Base-by-base conservation (phyloP, 2,888 invertebrate species). In the Celastrina argiolus region DNA sequence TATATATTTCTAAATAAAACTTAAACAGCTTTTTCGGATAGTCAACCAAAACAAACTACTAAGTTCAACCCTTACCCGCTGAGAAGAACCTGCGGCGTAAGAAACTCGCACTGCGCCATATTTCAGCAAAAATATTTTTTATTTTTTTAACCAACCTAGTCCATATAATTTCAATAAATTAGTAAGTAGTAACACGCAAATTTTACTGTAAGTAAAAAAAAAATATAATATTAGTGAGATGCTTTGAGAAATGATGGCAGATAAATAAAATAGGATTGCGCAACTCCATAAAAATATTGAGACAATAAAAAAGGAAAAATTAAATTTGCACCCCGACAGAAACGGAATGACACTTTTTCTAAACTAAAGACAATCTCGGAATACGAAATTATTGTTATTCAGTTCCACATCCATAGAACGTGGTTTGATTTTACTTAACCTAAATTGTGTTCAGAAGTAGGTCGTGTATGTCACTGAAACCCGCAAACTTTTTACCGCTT, bases 391-490 rank as follows among this genome's bases (percentile, higher is more conserved):
- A 58, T 58, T 58, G 31, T 58, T 31, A 58, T 58, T 58, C 58
- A 31, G n/a, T 31, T 31, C n/a, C 28, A 58, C 31, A 45, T 45
- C 45, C 45, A 56, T 28, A 58, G 58, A 58, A 58, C 58, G 58
- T 58, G 58, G 31, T 58, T 58, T 31, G 58, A 58, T 31, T 58
- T 58, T 58, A 58, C 31, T 58, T 58, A 31, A 58, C 58, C 58
- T 4, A 58, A 58, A 58, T 31, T 31, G 28, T 58, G 58, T 58
- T 31, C 58, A 58, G 22, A 58, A 58, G 58, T 58, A 31, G 58
- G 58, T 58, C 58, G 58, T 31, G 58, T 58, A 58, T 58, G 58
- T 58, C 58, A 58, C 58, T 31, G 58, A 28, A 58, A 58, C 31
- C n/a, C 31, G 31, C 58, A 31, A 31, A 51, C 51, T 51, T 51